Percentiles rank a stretch among this genome's conserved stretches.
Conservation (phyloP, 1,140 invertebrate species). For the Zaprionus ghesquierei region DNA sequence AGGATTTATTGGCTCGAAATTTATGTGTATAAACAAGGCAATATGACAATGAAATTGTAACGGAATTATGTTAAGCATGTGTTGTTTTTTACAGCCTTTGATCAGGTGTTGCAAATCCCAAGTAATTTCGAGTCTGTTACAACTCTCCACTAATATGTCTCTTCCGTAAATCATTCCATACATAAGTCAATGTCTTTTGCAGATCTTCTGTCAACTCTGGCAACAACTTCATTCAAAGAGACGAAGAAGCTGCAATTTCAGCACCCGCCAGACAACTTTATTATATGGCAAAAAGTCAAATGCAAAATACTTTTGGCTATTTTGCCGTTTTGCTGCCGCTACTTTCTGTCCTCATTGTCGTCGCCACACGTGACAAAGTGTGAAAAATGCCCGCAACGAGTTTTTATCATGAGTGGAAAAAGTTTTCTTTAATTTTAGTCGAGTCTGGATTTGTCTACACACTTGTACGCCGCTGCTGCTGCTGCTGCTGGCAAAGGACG, state of each 20-base stretch:
- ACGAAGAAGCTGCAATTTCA: neutral
- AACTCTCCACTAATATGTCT: neutral
- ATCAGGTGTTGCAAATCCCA: neutral
- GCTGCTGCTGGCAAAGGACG: constrained; percentile 49
- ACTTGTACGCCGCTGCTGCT: constrained; percentile 40
- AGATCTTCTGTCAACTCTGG: constrained; percentile 13
- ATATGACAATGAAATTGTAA: neutral
- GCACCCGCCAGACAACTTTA: neutral
- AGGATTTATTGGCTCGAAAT: constrained; percentile 34
- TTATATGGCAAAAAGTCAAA: neutral
- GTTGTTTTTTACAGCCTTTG: neutral
- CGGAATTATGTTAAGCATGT: neutral
- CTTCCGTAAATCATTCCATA: neutral
- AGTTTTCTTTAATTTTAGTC: constrained; percentile 40
- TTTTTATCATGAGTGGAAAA: constrained; percentile 47
- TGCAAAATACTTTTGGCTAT: constrained; percentile 43
- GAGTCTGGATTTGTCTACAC: constrained; percentile 47
- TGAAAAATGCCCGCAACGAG: constrained; percentile 66
- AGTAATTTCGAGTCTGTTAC: neutral
- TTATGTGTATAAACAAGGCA: constrained; percentile 3
- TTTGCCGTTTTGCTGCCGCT: neutral
- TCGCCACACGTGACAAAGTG: constrained; percentile 66
- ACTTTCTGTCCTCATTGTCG: constrained; percentile 23
- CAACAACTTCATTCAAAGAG: constrained; percentile 6
- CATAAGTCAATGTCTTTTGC: neutral